phyloP scores from a whole-genome alignment of 1,140 invertebrate species.

The Ladona fulva region DNA sequence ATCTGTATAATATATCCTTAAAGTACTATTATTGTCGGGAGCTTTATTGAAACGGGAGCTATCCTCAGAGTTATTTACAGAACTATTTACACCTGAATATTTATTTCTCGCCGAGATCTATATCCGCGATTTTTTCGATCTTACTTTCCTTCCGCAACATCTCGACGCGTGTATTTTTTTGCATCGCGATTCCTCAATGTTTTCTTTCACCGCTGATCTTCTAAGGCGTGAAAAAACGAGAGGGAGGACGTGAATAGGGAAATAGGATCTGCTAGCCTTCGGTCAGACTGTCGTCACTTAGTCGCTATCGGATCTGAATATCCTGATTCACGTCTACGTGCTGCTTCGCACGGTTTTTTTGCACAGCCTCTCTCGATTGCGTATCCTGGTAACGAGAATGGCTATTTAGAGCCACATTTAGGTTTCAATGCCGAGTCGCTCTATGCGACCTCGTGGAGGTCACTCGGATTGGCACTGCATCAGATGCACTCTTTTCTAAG shows the following conservation, averaged over 20 bases:
- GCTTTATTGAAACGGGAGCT: neutral
- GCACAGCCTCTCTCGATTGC: neutral
- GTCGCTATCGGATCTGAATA: neutral
- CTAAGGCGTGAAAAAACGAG: too few relatives aligned
- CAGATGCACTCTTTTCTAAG: neutral
- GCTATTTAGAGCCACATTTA: too few relatives aligned
- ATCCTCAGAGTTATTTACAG: neutral
- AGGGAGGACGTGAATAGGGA: neutral
- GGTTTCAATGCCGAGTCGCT: neutral
- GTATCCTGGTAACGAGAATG: neutral
- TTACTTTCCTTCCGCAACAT: too few relatives aligned
- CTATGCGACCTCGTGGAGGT: neutral
- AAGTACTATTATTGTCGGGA: neutral
- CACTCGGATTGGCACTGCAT: neutral
- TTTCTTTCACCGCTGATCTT: too few relatives aligned
- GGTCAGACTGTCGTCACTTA: neutral
- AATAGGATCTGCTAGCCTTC: neutral
- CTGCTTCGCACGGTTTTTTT: neutral
- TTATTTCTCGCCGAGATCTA: too few relatives aligned
- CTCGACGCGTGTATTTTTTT: too few relatives aligned
- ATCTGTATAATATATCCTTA: neutral
- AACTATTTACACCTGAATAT: neutral
- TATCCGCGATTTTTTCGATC: too few relatives aligned
- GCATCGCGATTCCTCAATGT: too few relatives aligned
- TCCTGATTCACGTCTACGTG: neutral